These are phyloP conservation scores for Petrocephalus microphthalmus DNA, from an alignment of 2,113 vertebrate species.

Conservation along the genomic window DNA sequence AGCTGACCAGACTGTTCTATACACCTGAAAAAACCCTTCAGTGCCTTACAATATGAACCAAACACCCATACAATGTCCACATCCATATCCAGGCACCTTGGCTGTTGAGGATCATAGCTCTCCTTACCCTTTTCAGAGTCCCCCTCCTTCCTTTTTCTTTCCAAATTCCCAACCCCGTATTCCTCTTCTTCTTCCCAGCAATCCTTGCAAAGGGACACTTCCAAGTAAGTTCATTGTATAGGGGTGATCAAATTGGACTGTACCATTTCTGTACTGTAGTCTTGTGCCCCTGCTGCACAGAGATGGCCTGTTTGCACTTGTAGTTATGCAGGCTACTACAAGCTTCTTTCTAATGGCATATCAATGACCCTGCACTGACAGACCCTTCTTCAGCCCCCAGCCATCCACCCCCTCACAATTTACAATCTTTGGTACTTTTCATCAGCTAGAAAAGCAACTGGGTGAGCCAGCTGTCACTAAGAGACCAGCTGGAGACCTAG, in stretches of 20 bases:
- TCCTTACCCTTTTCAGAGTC: conserved; percentile 57
- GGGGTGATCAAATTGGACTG: conserved; percentile 59
- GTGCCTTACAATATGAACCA: conserved; percentile 22
- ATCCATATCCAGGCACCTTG: conserved; percentile 34
- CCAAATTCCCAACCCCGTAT: conserved; percentile 51
- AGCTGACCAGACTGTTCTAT: conserved; percentile 36
- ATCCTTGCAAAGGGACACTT: conserved; percentile 70
- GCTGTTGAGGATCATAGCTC: conserved; percentile 29
- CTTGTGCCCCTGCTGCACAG: conserved; percentile 19
- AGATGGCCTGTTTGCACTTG: conserved; percentile 34
- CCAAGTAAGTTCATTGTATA: conserved; percentile 61
- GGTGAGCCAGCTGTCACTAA: conserved; percentile 31
- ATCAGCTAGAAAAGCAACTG: conserved; percentile 44
- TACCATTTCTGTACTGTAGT: conserved; percentile 37
- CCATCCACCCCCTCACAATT: conserved; percentile 44
- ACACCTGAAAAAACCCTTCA: conserved; percentile 39
- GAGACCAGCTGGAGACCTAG: conserved; percentile 40
- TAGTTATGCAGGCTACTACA: conserved; percentile 15
- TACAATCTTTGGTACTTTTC: conserved; percentile 53
- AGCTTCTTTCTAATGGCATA: conserved; percentile 28
- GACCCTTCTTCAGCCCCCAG: conserved; percentile 33
- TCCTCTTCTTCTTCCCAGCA: conserved; percentile 73
- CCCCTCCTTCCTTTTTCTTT: conserved; percentile 32
- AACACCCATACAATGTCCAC: conserved; percentile 22
- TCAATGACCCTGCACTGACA: conserved; percentile 32